These are phyloP conservation scores for Lepus townsendii DNA, from an alignment of 2,797 vertebrate genomes.

Conservation along the genomic window DNA sequence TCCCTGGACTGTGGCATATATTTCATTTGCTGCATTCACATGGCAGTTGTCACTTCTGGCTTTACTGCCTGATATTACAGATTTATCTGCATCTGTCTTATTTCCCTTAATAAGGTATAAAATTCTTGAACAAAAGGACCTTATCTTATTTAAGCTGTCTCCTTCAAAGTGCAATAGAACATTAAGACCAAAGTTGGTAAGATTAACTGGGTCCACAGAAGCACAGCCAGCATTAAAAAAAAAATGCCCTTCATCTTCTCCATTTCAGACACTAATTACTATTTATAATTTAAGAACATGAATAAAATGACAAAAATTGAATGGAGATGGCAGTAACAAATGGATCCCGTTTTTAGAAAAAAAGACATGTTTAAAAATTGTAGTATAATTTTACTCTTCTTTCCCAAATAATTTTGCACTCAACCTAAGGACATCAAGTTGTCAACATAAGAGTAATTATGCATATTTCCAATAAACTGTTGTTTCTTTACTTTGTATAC, in stretches of 20 bases:
- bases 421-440: neutral
- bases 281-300: neutral
- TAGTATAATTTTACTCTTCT: constrained; percentile 38
- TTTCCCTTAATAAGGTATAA: constrained; percentile 28
- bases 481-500: neutral
- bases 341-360: neutral
- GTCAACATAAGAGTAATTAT: neutral
- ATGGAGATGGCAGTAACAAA: neutral
- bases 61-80: neutral
- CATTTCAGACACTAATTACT: neutral
- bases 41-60: neutral
- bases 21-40: neutral
- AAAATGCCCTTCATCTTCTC: neutral
- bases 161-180: neutral
- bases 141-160: neutral
- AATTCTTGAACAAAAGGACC: constrained; percentile 6
- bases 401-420: neutral
- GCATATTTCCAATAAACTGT: neutral
- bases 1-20: neutral
- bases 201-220: neutral
- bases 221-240: too few species aligned
- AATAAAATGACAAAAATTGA: neutral
- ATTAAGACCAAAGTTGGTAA: neutral
- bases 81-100: constrained; percentile 27
- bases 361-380: neutral